Base-by-base conservation (phyloP, 2,113 vertebrate genomes). In the Uria lomvia region DNA sequence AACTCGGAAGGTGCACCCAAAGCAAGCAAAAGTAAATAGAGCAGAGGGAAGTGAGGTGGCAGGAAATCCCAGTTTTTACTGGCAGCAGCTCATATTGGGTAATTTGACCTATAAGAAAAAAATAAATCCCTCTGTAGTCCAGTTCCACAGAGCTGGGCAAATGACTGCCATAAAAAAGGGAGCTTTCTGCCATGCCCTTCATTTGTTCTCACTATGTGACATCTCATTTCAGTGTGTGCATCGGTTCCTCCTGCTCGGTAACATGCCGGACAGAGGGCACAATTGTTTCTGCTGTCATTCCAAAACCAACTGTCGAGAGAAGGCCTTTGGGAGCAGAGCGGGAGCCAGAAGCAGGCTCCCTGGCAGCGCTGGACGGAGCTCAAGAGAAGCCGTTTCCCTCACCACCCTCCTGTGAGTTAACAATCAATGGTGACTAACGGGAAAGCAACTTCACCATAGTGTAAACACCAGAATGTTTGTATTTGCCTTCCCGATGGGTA, bases 41-140 rank as follows among this genome's bases (percentile, higher is more conserved):
- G 76, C 65, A 59, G 55, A 65, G 91, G 52, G 12, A 70, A 49
- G 32, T 6, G 38, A 50, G 55, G 76, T 32, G 50, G 68, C 68
- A 86, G 91, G 95, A 92, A 96, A 91, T 91, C 95, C 65, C 73
- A 49, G 73, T 84, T 92, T 90, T 84, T 89, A 43, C 34, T 95
- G 93, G 86, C 90, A 62, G 11, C 4, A 0, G 1, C 53, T 91
- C 89, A n/a, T 21, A 74, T 91, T 68, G 43, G 89, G 71, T 84
- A 78, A 84, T 55, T 47, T 58, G 50, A 59, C 50, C 36, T 74
- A 0, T 19, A 79, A 86, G 56, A 79, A 72, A 38, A 42, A 63
- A 60, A 52, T 43, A 86, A 93, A 87, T 78, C 26, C 15, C 29
- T 50, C 59, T 38, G 19, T 5, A 47, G 45, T 42, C 76, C 9